phyloP scores from a whole-genome alignment of 2,888 invertebrate genomes.

The Drosophila recens region DNA sequence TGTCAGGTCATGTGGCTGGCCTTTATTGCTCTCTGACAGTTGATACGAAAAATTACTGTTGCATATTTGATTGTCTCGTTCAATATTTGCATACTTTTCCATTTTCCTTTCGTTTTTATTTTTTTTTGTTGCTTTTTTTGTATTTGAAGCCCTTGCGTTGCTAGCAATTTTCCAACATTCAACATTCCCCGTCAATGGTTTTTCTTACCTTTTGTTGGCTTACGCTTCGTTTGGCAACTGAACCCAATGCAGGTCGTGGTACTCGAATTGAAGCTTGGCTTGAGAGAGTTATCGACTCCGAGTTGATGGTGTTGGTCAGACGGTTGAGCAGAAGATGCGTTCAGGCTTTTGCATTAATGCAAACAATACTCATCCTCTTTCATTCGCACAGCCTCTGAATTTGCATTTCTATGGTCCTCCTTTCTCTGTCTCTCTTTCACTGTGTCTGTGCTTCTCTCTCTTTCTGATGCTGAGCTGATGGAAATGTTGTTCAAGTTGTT shows the following conservation, averaged over 20 bases:
- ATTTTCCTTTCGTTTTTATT: conserved; percentile 38
- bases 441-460: background rate
- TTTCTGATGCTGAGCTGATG: conserved; percentile 34
- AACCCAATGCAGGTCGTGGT: conserved; percentile 18
- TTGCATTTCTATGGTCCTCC: conserved; percentile 62
- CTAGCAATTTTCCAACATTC: conserved; percentile 32
- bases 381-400: conserved; percentile 35
- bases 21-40: conserved; percentile 29
- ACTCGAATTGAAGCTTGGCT: conserved; percentile 31
- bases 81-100: conserved; percentile 76
- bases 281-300: conserved; percentile 50
- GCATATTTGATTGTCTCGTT: conserved; percentile 80
- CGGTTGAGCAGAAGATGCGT: conserved; percentile 21
- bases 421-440: background rate
- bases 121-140: conserved; percentile 1
- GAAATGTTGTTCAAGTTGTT: conserved; percentile 36
- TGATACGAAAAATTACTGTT: conserved; percentile 72
- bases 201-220: conserved; percentile 58
- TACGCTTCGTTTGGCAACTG: conserved; percentile 49
- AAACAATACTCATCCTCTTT: conserved; percentile 34
- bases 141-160: conserved; percentile 25
- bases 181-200: conserved; percentile 26
- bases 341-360: conserved; percentile 38
- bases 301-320: conserved; percentile 12
- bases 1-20: conserved; percentile 21